Percentiles rank a stretch among this genome's conserved stretches.
These are phyloP conservation scores for Tridacna crocea DNA, from an alignment of 2,888 invertebrate species.

Conservation along the genomic window DNA sequence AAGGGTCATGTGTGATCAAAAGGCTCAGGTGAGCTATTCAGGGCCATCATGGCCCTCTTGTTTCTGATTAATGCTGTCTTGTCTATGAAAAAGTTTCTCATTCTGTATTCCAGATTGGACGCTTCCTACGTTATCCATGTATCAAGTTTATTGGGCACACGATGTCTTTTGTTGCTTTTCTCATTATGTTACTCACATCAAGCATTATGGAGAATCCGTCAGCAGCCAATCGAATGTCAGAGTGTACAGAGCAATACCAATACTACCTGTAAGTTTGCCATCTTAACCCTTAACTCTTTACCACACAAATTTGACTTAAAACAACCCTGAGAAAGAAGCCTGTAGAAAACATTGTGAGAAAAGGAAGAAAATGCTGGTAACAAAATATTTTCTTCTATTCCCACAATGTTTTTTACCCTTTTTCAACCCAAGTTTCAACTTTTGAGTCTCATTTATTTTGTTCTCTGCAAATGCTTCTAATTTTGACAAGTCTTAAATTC, in stretches of 20 bases:
- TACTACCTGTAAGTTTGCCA: conserved; percentile 44
- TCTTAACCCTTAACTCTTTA: background rate
- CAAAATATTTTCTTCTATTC: background rate
- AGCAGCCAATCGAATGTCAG: conserved; percentile 37
- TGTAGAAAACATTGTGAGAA: background rate
- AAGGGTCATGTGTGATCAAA: too few relatives aligned
- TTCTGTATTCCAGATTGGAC: conserved; percentile 71
- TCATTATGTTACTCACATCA: conserved; percentile 76
- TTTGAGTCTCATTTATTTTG: too few relatives aligned
- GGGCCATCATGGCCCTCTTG: too few relatives aligned
- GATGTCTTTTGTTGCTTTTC: conserved; percentile 78
- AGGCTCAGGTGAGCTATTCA: too few relatives aligned
- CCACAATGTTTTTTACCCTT: background rate
- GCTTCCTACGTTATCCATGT: conserved; percentile 78
- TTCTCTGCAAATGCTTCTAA: too few relatives aligned
- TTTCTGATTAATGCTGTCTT: too few relatives aligned
- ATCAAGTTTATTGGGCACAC: conserved; percentile 81
- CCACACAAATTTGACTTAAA: too few relatives aligned
- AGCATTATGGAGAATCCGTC: conserved; percentile 68
- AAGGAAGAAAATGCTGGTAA: background rate
- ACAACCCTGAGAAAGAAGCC: background rate
- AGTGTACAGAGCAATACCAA: conserved; percentile 39
- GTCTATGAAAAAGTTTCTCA: too few relatives aligned
- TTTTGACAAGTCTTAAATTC: too few relatives aligned
- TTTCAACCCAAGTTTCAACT: too few relatives aligned